These are phyloP conservation scores for Caenorhabditis doughertyi DNA, from an alignment of 2,888 invertebrate species.

Conservation along the genomic window DNA sequence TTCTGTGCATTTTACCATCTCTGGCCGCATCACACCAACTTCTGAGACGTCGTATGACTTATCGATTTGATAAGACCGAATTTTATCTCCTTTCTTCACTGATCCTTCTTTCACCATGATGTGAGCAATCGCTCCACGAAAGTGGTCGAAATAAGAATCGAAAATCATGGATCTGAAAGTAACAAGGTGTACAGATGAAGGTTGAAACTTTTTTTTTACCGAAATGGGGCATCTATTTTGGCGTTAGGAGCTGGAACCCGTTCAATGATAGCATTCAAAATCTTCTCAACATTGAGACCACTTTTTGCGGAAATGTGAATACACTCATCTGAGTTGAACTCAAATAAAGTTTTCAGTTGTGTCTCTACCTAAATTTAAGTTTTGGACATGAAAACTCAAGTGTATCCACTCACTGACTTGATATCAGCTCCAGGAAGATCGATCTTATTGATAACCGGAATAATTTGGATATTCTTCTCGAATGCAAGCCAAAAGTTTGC, in stretches of 20 bases:
- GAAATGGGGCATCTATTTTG: slow-evolving; percentile 85
- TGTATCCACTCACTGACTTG: slow-evolving; percentile 84
- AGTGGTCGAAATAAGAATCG: slow-evolving; percentile 95
- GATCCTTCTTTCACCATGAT: slow-evolving; percentile 90
- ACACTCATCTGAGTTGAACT: slow-evolving; percentile 88
- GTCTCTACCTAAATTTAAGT: slow-evolving; percentile 85
- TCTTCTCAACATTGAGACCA: slow-evolving; percentile 90
- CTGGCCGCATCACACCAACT: slow-evolving; percentile 90
- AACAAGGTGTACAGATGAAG: too few species aligned
- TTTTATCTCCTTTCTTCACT: slow-evolving; percentile 87
- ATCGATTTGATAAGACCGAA: slow-evolving; percentile 87
- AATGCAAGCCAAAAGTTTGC: slow-evolving; percentile 96
- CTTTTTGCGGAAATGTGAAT: slow-evolving; percentile 93
- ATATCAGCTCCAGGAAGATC: slow-evolving; percentile 94
- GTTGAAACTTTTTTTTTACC: slow-evolving; percentile 12
- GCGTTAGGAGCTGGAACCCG: slow-evolving; percentile 82
- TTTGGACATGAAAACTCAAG: not conserved
- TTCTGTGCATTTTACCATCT: slow-evolving; percentile 79
- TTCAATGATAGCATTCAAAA: slow-evolving; percentile 85
- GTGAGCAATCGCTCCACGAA: slow-evolving; percentile 89
- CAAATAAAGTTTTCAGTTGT: slow-evolving; percentile 91
- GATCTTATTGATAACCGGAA: slow-evolving; percentile 97
- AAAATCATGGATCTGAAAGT: slow-evolving; percentile 88
- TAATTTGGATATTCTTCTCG: slow-evolving; percentile 89
- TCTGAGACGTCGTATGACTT: slow-evolving; percentile 90